Percentiles rank a stretch among this genome's conserved stretches.
Evolutionary conservation across 2,797 vertebrate genomes (phyloP).

Genomic region (Sphaeramia orbicularis): DNA sequence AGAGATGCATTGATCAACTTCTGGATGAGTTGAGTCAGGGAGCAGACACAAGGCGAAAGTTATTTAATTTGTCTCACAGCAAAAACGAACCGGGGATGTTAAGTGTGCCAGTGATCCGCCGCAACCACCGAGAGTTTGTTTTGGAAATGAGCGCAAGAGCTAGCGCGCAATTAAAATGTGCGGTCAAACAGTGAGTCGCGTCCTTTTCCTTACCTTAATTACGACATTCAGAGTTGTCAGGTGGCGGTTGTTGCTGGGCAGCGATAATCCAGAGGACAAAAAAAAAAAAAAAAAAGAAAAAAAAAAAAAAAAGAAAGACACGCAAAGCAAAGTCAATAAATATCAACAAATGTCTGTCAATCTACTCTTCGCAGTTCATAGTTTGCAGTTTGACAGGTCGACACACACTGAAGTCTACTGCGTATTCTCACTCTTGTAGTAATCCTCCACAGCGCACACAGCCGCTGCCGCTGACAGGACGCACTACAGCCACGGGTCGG

Average conservation of each 20-base stretch:
- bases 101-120: conserved; percentile 11
- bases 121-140: conserved; percentile 24
- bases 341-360: conserved; percentile 57
- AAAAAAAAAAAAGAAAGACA: too few relatives aligned
- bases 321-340: conserved; percentile 64
- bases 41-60: conserved; percentile 55
- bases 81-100: conserved; percentile 21
- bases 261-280: conserved; percentile 81
- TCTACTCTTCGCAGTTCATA: conserved; percentile 73
- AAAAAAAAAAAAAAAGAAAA: conserved; percentile 36
- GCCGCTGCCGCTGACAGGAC: conserved; percentile 73
- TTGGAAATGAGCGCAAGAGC: conserved; percentile 8
- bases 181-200: conserved; percentile 36
- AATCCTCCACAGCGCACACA: conserved; percentile 77
- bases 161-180: conserved; percentile 41
- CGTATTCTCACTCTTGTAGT: conserved; percentile 76
- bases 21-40: conserved; percentile 45
- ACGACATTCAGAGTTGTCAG: conserved; percentile 88
- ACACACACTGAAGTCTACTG: conserved; percentile 77
- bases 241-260: conserved; percentile 86
- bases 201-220: conserved; percentile 86
- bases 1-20: conserved; percentile 50
- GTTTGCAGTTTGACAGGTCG: conserved; percentile 86
- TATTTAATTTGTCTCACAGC: conserved; percentile 37
- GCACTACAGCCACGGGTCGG: conserved; percentile 69